phyloP scores from a whole-genome alignment of 2,888 invertebrate species.

The Tenthredo livida region DNA sequence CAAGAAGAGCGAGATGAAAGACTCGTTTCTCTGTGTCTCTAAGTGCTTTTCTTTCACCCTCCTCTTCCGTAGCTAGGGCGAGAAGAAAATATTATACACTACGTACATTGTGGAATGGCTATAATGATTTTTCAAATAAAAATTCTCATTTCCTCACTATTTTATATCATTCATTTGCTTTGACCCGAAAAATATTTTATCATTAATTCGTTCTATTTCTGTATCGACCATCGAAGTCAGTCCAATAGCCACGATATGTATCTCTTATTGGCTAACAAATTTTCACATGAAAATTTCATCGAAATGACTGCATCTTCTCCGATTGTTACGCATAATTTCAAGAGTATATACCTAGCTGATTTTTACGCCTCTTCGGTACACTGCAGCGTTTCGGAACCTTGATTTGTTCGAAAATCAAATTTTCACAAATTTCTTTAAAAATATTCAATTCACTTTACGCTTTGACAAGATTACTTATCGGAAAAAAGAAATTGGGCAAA shows the following conservation, averaged over 20 bases:
- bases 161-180: background rate
- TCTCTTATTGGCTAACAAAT: background rate
- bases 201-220: background rate
- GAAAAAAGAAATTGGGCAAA: no score
- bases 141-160: background rate
- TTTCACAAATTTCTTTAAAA: no score
- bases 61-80: background rate
- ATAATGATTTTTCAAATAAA: background rate
- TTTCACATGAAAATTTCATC: no score
- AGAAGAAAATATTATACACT: constrained; percentile 6
- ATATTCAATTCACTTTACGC: no score
- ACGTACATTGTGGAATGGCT: background rate
- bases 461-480: no score
- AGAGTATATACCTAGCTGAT: no score
- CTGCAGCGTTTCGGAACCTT: no score
- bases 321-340: no score
- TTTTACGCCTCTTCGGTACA: no score
- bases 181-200: background rate
- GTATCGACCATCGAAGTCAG: background rate
- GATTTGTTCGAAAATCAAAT: no score
- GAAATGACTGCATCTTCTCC: no score
- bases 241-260: background rate
- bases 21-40: constrained; percentile 31
- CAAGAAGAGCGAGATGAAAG: constrained; percentile 20
- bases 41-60: constrained; percentile 20